These are phyloP conservation scores for Byasa hedistus DNA, from an alignment of 2,888 invertebrate genomes.

Conservation along the genomic window DNA sequence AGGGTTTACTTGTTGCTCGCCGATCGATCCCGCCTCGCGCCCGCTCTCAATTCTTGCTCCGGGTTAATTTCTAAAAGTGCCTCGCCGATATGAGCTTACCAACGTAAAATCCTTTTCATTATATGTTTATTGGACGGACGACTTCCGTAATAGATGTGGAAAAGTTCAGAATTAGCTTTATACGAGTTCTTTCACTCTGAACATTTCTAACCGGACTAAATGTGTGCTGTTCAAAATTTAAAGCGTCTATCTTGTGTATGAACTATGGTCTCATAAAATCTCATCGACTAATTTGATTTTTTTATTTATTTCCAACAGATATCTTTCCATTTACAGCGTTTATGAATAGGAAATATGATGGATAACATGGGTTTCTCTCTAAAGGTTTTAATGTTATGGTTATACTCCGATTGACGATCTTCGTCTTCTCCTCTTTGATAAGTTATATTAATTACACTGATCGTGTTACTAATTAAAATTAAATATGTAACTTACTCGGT, in stretches of 20 bases:
- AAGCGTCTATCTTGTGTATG: neutral
- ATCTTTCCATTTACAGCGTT: too few relatives aligned
- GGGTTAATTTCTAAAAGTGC: slow-evolving; percentile 56
- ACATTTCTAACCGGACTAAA: neutral
- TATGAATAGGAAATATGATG: too few relatives aligned
- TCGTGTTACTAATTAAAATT: neutral
- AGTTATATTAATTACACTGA: neutral
- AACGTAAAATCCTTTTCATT: slow-evolving; percentile 29
- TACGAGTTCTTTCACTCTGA: slow-evolving; percentile 17
- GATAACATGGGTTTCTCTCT: too few relatives aligned
- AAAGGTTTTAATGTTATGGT: neutral
- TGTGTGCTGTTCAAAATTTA: neutral
- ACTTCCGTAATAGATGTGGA: slow-evolving; percentile 15
- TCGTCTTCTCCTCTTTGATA: neutral
- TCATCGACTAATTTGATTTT: too few relatives aligned
- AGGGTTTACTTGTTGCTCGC: slow-evolving; percentile 56
- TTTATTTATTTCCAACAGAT: too few relatives aligned
- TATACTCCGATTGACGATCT: neutral
- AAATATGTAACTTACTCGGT: slow-evolving; percentile 90
- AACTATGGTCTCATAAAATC: too few relatives aligned
- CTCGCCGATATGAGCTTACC: slow-evolving; percentile 36
- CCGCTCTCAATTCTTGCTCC: slow-evolving; percentile 49
- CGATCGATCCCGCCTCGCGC: slow-evolving; percentile 53
- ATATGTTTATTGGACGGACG: slow-evolving; percentile 23
- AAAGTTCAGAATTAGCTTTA: slow-evolving; percentile 30